Base-by-base conservation (phyloP, 2,888 invertebrate genomes). In the Tiphia femorata region DNA sequence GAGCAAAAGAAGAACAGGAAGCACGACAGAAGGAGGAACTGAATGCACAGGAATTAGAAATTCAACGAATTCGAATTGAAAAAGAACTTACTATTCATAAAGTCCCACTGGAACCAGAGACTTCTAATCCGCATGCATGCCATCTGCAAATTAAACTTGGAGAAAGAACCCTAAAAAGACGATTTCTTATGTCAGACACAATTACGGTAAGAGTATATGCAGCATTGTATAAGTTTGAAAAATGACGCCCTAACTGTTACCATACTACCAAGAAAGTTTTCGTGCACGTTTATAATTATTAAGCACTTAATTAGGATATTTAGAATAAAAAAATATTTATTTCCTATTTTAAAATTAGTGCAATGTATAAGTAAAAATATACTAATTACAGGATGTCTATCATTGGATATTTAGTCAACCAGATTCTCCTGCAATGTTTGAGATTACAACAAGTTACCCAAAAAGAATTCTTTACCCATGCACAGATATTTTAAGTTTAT, bases 321-420 rank as follows among this genome's bases (percentile, higher is more conserved):
- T n/a, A n/a, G n/a, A n/a, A n/a, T n/a, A n/a, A n/a, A n/a, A n/a
- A n/a, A n/a, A n/a, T n/a, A n/a, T n/a, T n/a, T n/a, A n/a, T n/a
- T n/a, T 23, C 10, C n/a, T 21, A 1, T 46, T 16, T 12, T 3
- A 19, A 16, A 33, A 41, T 41, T 5, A 14, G 25, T 19, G n/a
- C 33, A n/a, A 37, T 23, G 23, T 4, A 25, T 23, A 19, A 17
- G 7, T 35, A 19, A 5, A 17, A 56, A 37, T 50, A 37, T 33
- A 12, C 19, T 21, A 30, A 27, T 30, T 29, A 25, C 86, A 98
- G 96, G 93, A 94, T 80, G 88, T 99, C 62, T 96, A 96, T 85
- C 92, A 95, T 84, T 98, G 93, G 86, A 94, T 98, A 66, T 97
- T 97, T 85, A 96, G 97, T 80, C 96, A 98, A 85, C 95, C 96